These are phyloP conservation scores for Branchinecta sandiegonensis DNA, from an alignment of 2,888 invertebrate species.

Conservation along the genomic window DNA sequence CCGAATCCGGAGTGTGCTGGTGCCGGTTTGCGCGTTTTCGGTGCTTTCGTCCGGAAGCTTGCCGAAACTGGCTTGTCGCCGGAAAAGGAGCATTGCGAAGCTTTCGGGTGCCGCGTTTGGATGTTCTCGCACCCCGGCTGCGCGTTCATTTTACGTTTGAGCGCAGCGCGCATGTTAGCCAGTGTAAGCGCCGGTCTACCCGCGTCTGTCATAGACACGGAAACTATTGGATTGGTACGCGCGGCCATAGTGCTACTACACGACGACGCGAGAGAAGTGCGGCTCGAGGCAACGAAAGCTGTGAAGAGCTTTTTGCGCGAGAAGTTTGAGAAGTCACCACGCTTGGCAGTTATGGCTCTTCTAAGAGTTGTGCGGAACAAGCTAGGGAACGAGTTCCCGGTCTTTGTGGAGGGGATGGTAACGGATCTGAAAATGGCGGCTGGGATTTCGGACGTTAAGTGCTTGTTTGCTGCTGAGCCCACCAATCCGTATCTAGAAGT, in stretches of 20 bases:
- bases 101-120: background rate
- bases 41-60: background rate
- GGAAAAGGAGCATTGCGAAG: background rate
- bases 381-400: background rate
- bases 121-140: background rate
- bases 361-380: background rate
- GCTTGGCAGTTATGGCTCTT: background rate
- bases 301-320: background rate
- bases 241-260: background rate
- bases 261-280: background rate
- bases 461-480: background rate
- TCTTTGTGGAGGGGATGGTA: background rate
- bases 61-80: background rate
- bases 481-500: background rate
- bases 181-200: background rate
- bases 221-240: background rate
- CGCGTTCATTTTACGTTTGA: background rate
- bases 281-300: background rate
- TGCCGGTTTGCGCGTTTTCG: conserved; percentile 7
- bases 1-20: background rate
- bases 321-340: background rate
- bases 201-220: background rate
- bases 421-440: background rate
- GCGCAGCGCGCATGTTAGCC: background rate
- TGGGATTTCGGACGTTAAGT: background rate